Conservation (phyloP, 2,888 invertebrate genomes). For the Dynastes hyllus region DNA sequence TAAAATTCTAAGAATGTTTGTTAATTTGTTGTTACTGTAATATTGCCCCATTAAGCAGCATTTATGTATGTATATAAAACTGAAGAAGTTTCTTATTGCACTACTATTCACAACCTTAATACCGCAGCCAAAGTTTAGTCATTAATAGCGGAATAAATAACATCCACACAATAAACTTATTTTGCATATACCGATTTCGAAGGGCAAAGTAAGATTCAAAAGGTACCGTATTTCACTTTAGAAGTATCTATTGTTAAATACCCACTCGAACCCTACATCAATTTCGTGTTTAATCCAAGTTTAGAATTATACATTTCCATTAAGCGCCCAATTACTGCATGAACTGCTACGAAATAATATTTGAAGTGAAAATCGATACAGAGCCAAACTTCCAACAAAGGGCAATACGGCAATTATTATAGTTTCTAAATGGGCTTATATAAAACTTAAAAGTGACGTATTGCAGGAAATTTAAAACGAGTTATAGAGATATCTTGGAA, state of each 20-base stretch:
- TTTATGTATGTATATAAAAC: no score
- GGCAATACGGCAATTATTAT: neutral
- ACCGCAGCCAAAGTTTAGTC: no score
- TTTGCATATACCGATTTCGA: neutral
- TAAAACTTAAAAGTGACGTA: no score
- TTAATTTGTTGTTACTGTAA: no score
- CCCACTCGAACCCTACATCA: neutral
- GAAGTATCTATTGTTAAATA: constrained; percentile 14
- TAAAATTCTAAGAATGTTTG: no score
- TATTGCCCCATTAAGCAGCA: no score
- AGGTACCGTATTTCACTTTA: constrained; percentile 1
- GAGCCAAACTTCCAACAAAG: neutral
- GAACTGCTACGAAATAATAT: neutral
- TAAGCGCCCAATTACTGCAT: constrained; percentile 2
- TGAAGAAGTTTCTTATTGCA: no score
- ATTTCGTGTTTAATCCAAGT: constrained; percentile 28
- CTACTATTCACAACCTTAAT: no score
- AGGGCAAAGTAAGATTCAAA: neutral
- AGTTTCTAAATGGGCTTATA: neutral
- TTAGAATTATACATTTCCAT: constrained; percentile 11
- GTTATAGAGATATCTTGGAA: no score
- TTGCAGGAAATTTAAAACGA: no score
- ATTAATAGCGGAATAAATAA: no score
- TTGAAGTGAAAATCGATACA: constrained; percentile 18
- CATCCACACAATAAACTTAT: neutral